phyloP scores from a whole-genome alignment of 2,888 invertebrate genomes.

The Anticlea derivata region DNA sequence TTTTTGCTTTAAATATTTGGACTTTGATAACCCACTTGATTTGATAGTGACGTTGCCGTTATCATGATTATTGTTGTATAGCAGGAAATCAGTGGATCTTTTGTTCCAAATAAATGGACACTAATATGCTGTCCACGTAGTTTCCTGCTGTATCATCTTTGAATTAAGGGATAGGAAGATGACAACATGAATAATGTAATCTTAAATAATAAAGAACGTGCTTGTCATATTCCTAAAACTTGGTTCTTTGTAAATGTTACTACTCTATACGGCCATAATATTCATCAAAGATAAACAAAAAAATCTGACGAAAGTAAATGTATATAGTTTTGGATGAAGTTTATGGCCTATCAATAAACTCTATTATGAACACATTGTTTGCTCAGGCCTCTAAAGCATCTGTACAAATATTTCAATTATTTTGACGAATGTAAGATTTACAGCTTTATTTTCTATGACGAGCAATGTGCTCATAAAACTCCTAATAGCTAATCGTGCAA shows the following conservation, averaged over 20 bases:
- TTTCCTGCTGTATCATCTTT: constrained; percentile 27
- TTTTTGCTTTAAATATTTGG: constrained; percentile 10
- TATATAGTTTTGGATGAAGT: constrained; percentile 7
- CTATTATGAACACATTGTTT: constrained; percentile 25
- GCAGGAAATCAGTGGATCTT: constrained; percentile 11
- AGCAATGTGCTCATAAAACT: constrained; percentile 40
- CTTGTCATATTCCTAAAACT: constrained; percentile 13
- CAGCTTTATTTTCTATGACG: constrained; percentile 1
- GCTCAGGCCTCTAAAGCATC: constrained; percentile 15
- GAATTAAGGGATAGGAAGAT: constrained; percentile 26
- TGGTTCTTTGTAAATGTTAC: background rate
- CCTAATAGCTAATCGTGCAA: constrained; percentile 45
- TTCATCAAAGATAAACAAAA: background rate
- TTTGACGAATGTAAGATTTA: constrained; percentile 3
- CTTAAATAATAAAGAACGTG: background rate
- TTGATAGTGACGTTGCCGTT: constrained; percentile 7
- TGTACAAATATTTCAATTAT: constrained; percentile 14
- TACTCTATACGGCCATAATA: constrained; percentile 12
- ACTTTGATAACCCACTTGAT: constrained; percentile 12
- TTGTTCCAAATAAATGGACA: background rate
- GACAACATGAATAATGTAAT: constrained; percentile 20
- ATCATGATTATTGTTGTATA: constrained; percentile 22
- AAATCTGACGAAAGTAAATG: too few species aligned
- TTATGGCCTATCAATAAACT: constrained; percentile 17
- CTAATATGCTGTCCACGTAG: constrained; percentile 5